Evolutionary conservation across 2,888 invertebrate genomes (phyloP).

Genomic region (Sepiola atlantica): DNA sequence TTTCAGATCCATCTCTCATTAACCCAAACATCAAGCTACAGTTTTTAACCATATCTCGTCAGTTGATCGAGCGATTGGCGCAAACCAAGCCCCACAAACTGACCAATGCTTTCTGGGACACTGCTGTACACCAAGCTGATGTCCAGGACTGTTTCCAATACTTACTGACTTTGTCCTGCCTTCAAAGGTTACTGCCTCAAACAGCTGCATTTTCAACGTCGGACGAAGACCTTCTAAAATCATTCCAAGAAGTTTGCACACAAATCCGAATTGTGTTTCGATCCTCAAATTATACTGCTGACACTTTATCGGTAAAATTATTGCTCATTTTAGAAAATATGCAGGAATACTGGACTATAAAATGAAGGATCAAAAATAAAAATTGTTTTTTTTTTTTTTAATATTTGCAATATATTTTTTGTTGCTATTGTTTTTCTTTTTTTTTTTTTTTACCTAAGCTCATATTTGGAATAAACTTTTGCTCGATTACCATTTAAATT

Average conservation of each 20-base stretch:
- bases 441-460: not conserved
- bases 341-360: not conserved
- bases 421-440: not conserved
- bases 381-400: not conserved
- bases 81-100: not conserved
- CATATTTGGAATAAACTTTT: not conserved
- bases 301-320: not conserved
- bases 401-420: not conserved
- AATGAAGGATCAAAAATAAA: not conserved
- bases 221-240: not conserved
- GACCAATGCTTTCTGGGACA: not conserved
- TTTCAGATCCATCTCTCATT: not conserved
- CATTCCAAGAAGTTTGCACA: not conserved
- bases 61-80: not conserved
- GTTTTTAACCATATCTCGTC: not conserved
- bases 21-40: conserved; percentile 8
- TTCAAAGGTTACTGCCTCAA: conserved; percentile 32
- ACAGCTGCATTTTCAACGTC: not conserved
- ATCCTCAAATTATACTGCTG: not conserved
- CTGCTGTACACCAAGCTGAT: not conserved
- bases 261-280: not conserved
- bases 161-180: not conserved
- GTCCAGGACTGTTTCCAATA: not conserved
- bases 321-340: not conserved
- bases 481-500: not conserved